Evolutionary conservation across 2,888 invertebrate genomes (phyloP), one percentile per base, ranked within the genome.

Genomic region (Gymnocheta viridis): DNA sequence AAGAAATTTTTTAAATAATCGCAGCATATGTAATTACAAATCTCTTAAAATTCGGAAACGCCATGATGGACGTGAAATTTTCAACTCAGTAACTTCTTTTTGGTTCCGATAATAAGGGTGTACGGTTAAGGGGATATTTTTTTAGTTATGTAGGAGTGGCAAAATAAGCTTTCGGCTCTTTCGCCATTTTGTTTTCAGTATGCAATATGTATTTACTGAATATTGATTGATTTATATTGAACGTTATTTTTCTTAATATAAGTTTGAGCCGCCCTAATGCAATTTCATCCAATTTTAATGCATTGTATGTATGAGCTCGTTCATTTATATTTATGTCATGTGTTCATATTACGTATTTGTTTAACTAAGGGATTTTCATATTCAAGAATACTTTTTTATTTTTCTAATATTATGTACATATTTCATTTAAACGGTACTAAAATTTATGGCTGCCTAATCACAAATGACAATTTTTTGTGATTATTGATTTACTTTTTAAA

Each of bases 381-480:
- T 27, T 38, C 22, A n/a, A 41, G 10, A 70, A 56, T 77, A 38
- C 35, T 9, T 29, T 62, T 10, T 9, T 44, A 62, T 60, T 17
- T 29, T 49, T 22, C 38, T n/a, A 47, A 35, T 19, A 49, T 29
- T 56, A n/a, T n/a, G 22, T 38, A 24, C 14, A 69, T 14, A 19
- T 41, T 51, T 27, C 24, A n/a, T n/a, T 54, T 9, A 19, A 54
- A 4, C 12, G 22, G 6, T 79, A 12, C 44, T 74, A 32, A 32
- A 51, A 2, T 56, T 67, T 49, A 38, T 81, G 80, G 6, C 4
- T 14, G 29, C 80, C 80, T 41, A 67, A 10, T 74, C 24, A 60
- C 60, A 81, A 74, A 58, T 67, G 38, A 67, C 38, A 73, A 60
- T 60, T 67, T 73, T 81, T 81, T 81, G 80, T 81, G 38, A 60